Evolutionary conservation across 2,797 vertebrate genomes (phyloP).

Genomic region (Leptodactylus fallax): DNA sequence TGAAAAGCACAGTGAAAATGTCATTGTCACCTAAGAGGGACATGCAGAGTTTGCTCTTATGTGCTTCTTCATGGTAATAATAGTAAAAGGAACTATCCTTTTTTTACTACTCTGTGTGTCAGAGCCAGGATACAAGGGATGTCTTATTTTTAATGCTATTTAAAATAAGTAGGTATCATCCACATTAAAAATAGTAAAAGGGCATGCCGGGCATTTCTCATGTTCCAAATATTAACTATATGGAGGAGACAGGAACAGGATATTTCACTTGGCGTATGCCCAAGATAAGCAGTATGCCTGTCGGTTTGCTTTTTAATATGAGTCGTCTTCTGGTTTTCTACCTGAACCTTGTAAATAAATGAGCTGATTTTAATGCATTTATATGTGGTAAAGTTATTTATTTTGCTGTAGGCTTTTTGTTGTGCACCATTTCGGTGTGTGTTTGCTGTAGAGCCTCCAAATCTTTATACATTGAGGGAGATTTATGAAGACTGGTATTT

Average conservation of each 20-base stretch:
- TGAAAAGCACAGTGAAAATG: too few relatives aligned
- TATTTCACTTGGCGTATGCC: not conserved
- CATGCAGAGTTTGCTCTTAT: too few relatives aligned
- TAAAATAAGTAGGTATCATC: not conserved
- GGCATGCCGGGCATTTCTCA: constrained; percentile 6
- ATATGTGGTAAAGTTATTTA: not conserved
- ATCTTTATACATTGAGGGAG: too few relatives aligned
- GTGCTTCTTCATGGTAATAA: too few relatives aligned
- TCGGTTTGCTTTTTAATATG: not conserved
- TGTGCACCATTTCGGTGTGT: too few relatives aligned
- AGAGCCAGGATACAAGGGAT: not conserved
- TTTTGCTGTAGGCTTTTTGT: too few relatives aligned
- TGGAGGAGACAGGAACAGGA: constrained; percentile 5
- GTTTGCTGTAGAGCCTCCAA: too few relatives aligned
- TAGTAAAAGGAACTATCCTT: too few relatives aligned
- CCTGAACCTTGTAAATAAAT: constrained; percentile 5
- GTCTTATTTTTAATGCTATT: not conserved
- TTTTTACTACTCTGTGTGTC: not conserved
- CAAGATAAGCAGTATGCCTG: constrained; percentile 5
- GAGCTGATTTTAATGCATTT: not conserved
- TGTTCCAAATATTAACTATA: not conserved
- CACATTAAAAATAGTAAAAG: constrained; percentile 15
- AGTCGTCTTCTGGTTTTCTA: not conserved
- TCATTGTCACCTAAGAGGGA: too few relatives aligned
- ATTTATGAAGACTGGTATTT: too few relatives aligned